These are phyloP conservation scores for Alouatta caraya DNA, from an alignment of 2,797 vertebrate species.

Conservation along the genomic window DNA sequence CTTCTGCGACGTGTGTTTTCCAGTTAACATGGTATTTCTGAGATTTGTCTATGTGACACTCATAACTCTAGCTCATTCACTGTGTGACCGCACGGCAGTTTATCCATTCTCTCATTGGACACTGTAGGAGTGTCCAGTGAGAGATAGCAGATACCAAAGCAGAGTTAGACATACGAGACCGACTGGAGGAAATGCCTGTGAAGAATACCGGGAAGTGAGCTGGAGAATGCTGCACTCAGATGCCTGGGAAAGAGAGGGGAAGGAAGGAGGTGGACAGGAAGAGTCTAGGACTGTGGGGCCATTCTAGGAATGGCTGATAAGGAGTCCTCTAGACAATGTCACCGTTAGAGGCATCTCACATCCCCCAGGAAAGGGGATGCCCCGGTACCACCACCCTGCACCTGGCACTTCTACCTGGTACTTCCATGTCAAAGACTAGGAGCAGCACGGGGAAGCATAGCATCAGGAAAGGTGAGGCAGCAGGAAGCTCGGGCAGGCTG, in stretches of 20 bases:
- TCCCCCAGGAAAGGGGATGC: neutral
- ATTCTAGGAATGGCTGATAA: neutral
- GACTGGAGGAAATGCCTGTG: neutral
- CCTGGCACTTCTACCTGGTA: neutral
- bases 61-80: neutral
- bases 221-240: neutral
- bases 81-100: neutral
- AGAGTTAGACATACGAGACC: neutral
- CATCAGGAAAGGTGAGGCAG: neutral
- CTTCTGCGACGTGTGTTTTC: neutral
- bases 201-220: neutral
- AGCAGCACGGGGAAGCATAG: neutral
- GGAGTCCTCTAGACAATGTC: neutral
- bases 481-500: no score
- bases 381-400: accelerated
- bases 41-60: neutral
- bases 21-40: neutral
- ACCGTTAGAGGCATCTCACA: accelerated
- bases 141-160: neutral
- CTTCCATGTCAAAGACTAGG: neutral
- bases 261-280: neutral
- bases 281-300: no score
- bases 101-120: neutral
- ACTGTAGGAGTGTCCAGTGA: no score
- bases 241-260: neutral